Evolutionary conservation across 2,888 invertebrate species (phyloP).

Genomic region (Troides helena): DNA sequence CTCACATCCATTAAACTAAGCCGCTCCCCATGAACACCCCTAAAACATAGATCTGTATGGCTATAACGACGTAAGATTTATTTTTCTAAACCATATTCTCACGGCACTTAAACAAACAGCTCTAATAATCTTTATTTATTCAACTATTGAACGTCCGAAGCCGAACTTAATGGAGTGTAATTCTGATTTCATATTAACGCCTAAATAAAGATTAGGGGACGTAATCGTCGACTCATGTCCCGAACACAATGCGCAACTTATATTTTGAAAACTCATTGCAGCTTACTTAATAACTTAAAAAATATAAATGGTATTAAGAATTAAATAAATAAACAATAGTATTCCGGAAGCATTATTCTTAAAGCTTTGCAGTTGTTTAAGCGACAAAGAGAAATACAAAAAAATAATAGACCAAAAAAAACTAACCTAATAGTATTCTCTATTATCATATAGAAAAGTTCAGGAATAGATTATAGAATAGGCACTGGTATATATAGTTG

Average conservation of each 20-base stretch:
- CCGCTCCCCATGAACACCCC: neutral
- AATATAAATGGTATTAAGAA: neutral
- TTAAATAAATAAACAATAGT: conserved; percentile 1
- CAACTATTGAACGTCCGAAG: conserved; percentile 57
- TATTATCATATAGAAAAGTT: no score
- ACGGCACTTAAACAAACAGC: conserved; percentile 63
- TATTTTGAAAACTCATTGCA: conserved; percentile 8
- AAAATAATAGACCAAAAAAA: no score
- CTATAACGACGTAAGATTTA: conserved; percentile 39
- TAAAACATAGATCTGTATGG: conserved; percentile 13
- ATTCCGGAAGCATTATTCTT: neutral
- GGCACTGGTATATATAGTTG: no score
- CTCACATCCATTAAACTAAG: conserved; percentile 13
- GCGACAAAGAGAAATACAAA: neutral
- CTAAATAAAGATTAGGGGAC: conserved; percentile 61
- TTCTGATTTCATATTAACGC: conserved; percentile 70
- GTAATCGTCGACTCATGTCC: conserved; percentile 45
- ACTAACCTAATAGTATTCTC: no score
- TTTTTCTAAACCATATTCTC: conserved; percentile 53
- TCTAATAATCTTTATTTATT: conserved; percentile 76
- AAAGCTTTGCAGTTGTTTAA: neutral
- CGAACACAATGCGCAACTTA: conserved; percentile 17
- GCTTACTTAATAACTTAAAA: conserved; percentile 11
- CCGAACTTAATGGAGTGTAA: conserved; percentile 71
- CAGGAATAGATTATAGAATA: no score